These are phyloP conservation scores for Acanthurus tractus DNA, from an alignment of 2,797 vertebrate genomes.

Conservation along the genomic window DNA sequence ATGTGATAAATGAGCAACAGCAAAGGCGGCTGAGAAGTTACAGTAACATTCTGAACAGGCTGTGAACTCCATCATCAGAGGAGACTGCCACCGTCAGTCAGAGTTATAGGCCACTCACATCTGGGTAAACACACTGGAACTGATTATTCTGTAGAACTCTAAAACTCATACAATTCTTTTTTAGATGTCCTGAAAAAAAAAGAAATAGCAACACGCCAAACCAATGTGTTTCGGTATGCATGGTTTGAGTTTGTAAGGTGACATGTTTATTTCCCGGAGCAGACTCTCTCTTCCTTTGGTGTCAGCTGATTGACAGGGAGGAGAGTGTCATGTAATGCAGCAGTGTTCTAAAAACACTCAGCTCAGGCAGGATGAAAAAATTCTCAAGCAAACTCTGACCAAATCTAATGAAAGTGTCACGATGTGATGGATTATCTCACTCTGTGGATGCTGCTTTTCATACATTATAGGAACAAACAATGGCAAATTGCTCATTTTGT, in stretches of 20 bases:
- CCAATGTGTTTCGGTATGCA: neutral
- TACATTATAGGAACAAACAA: neutral
- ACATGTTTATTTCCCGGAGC: constrained; percentile 6
- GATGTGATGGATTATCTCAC: constrained; percentile 12
- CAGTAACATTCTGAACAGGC: constrained; percentile 30
- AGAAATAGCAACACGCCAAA: neutral
- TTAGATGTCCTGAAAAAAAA: no score
- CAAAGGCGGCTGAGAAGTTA: constrained; percentile 32
- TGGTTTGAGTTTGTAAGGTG: neutral
- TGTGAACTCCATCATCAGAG: constrained; percentile 25
- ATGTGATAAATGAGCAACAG: constrained; percentile 63
- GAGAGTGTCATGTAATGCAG: neutral
- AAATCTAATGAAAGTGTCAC: constrained; percentile 9
- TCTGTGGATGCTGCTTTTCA: neutral
- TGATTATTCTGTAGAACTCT: neutral
- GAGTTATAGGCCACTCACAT: neutral
- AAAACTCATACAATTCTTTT: neutral
- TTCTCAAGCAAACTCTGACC: neutral
- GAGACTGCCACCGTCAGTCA: neutral
- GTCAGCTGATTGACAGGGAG: neutral
- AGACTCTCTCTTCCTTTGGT: neutral
- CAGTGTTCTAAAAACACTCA: neutral
- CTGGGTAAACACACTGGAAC: neutral
- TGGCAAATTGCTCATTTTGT: neutral
- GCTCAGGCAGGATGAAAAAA: neutral